Conservation (phyloP, 2,113 vertebrate species). For the Ciconia boyciana region DNA sequence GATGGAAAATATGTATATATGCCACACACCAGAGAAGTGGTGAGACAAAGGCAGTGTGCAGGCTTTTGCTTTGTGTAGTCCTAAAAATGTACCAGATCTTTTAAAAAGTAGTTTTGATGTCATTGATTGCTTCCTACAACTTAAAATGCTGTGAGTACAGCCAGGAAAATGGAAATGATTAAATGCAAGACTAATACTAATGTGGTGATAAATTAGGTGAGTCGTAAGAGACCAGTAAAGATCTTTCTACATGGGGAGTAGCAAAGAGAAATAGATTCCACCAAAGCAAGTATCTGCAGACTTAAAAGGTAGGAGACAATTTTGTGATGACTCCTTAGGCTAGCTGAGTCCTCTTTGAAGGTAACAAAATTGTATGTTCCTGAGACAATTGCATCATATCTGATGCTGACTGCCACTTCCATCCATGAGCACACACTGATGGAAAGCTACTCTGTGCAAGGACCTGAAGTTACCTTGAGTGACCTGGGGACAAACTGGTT, state of each 20-base stretch:
- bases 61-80: neutral
- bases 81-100: neutral
- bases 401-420: neutral
- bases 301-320: neutral
- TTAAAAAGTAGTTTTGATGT: neutral
- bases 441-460: neutral
- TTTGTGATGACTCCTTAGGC: neutral
- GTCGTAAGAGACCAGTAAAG: neutral
- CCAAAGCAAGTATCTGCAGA: neutral
- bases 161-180: neutral
- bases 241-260: neutral
- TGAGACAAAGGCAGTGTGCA: neutral
- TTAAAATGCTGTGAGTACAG: neutral
- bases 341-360: neutral
- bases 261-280: neutral
- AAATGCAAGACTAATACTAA: neutral
- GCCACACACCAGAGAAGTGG: neutral
- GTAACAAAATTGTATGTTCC: neutral
- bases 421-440: neutral
- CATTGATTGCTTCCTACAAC: neutral
- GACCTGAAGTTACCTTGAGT: neutral
- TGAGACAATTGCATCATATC: too few relatives aligned
- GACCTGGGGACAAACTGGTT: neutral
- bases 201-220: neutral
- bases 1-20: rapidly evolving